A percentile compares a stretch with the other conserved stretches of the same genome.
phyloP scores from a whole-genome alignment of 2,797 vertebrate species.

The Momotus momota region DNA sequence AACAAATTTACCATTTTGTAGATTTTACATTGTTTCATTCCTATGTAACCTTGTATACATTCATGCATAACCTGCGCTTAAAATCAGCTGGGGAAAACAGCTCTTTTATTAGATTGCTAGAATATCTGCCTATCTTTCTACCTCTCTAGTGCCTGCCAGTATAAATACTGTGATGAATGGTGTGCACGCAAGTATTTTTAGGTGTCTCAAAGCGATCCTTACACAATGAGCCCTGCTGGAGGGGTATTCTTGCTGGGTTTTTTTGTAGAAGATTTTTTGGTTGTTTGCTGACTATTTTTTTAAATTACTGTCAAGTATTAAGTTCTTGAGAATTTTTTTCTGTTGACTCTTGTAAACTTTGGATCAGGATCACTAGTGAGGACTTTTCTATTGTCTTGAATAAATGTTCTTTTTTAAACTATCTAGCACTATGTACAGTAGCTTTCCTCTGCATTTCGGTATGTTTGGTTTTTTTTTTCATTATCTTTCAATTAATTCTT shows the following conservation, averaged over 20 bases:
- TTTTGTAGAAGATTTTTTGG: conserved; percentile 23
- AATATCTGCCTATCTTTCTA: not conserved
- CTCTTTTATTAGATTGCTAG: not conserved
- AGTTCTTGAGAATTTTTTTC: not conserved
- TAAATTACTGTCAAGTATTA: not conserved
- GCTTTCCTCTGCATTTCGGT: not conserved
- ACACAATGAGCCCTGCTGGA: not conserved
- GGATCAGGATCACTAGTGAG: not conserved
- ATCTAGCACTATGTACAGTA: not conserved
- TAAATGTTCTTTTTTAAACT: not conserved
- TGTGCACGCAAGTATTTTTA: not conserved
- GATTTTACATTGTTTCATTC: not conserved
- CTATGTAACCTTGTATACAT: not conserved
- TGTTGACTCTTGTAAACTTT: not conserved
- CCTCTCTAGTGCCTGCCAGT: not conserved
- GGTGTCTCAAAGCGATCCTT: not conserved
- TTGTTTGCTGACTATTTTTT: conserved; percentile 21
- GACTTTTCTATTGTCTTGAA: not conserved
- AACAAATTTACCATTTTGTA: not conserved
- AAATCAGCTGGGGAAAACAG: not conserved
- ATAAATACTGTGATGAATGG: not conserved
- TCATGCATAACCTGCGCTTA: not conserved
- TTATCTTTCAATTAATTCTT: not conserved
- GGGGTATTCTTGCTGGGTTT: not conserved
- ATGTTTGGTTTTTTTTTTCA: not conserved